A percentile compares a stretch with the other conserved stretches of the same genome.
Conservation (phyloP, 2,797 vertebrate species). For the Tiaroga cobitis region DNA sequence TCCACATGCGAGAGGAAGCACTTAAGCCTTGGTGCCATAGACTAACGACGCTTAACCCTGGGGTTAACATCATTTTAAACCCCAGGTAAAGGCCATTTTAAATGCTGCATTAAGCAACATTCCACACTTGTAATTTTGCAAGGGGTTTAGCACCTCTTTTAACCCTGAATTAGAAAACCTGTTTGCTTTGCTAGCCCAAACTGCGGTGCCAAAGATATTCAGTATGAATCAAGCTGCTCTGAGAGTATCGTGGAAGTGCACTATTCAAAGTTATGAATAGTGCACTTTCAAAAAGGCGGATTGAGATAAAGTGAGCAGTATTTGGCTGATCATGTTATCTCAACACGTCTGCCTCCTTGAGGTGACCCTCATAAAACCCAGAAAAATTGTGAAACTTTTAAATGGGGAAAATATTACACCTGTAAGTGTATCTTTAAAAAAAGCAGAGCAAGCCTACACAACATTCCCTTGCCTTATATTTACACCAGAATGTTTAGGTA, state of each 20-base stretch:
- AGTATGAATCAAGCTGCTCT: background rate
- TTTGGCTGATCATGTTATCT: background rate
- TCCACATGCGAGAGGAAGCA: conserved; percentile 16
- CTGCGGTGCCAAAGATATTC: background rate
- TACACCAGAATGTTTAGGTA: too few relatives aligned
- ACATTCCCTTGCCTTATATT: too few relatives aligned
- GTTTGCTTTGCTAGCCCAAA: conserved; percentile 3
- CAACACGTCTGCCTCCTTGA: background rate
- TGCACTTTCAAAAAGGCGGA: background rate
- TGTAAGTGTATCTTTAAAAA: background rate
- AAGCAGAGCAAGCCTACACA: background rate
- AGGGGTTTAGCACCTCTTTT: background rate
- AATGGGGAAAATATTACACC: background rate
- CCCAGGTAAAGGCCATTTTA: background rate
- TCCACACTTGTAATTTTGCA: conserved; percentile 15
- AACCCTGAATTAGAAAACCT: conserved; percentile 6
- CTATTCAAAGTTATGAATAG: background rate
- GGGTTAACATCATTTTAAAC: conserved; percentile 18
- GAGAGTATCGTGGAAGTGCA: background rate
- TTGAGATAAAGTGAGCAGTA: background rate
- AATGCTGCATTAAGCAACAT: background rate
- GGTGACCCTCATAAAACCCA: background rate
- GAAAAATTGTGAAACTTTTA: background rate
- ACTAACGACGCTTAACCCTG: background rate
- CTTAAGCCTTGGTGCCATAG: background rate